Percentiles rank a stretch among this genome's conserved stretches.
Conservation (phyloP, 30 jellyfish, hydroid and myxozoan genomes). For the Pseudorhiza aurosa region DNA sequence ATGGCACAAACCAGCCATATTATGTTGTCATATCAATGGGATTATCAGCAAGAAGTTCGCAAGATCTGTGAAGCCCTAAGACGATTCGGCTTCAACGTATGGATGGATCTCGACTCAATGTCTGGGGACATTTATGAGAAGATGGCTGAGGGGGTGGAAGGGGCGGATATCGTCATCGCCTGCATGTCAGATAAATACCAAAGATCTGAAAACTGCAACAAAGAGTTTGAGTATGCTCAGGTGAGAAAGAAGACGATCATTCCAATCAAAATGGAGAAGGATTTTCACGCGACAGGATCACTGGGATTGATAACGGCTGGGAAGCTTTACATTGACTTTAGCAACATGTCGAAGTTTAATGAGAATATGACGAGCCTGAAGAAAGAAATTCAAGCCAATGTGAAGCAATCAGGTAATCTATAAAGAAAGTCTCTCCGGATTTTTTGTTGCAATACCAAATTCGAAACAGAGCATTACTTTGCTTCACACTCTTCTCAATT, state of each 20-base stretch:
- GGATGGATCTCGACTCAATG: slow-evolving; percentile 80
- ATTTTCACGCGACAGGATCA: slow-evolving; percentile 39
- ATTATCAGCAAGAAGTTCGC: slow-evolving; percentile 72
- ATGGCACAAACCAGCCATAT: slow-evolving; percentile 43
- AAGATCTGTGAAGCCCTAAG: slow-evolving; percentile 51
- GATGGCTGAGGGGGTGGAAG: slow-evolving; percentile 60
- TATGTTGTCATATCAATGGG: slow-evolving; percentile 87
- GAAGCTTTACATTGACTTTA: slow-evolving; percentile 39
- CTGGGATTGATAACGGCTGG: slow-evolving; percentile 57
- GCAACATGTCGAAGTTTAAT: slow-evolving; percentile 44
- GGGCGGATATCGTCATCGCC: slow-evolving; percentile 27
- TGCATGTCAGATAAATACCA: slow-evolving; percentile 52
- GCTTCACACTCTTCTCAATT: too few relatives aligned
- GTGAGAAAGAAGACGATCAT: slow-evolving; percentile 41
- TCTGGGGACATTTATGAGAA: slow-evolving; percentile 34
- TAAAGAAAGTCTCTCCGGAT: too few relatives aligned
- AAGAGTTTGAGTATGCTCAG: slow-evolving; percentile 53
- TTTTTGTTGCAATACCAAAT: too few relatives aligned
- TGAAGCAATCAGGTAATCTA: background rate
- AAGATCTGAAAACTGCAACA: slow-evolving; percentile 46
- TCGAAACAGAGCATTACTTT: too few relatives aligned
- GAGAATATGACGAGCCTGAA: slow-evolving; percentile 32
- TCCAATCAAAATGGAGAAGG: slow-evolving; percentile 52
- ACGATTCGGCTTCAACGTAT: slow-evolving; percentile 44
- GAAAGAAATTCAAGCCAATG: slow-evolving; percentile 26